Percentiles rank a stretch among this genome's conserved stretches.
phyloP scores from a whole-genome alignment of 2,113 vertebrate species.

The Solenodon paradoxus region DNA sequence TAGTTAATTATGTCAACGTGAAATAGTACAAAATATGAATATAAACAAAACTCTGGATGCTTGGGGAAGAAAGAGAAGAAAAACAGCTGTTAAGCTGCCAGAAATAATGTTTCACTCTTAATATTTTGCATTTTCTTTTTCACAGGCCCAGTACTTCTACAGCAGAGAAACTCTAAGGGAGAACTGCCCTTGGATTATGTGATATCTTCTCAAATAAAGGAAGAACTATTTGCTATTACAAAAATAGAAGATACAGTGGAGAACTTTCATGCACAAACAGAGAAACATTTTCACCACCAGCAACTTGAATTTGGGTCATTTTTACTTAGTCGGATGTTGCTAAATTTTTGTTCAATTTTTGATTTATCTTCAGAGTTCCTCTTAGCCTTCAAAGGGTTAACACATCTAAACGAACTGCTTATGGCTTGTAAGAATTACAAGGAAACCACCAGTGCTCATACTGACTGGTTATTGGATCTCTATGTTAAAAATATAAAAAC shows the following conservation, averaged over 20 bases:
- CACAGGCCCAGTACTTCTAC: constrained; percentile 89
- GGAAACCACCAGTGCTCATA: constrained; percentile 78
- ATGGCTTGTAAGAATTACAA: constrained; percentile 56
- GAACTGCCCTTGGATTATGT: constrained; percentile 87
- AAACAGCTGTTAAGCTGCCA: constrained; percentile 71
- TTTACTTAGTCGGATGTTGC: constrained; percentile 83
- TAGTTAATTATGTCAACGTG: constrained; percentile 76
- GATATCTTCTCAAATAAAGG: constrained; percentile 76
- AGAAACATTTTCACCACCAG: constrained; percentile 74
- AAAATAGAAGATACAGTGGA: constrained; percentile 77
- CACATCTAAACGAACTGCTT: constrained; percentile 51
- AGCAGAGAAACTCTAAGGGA: constrained; percentile 82
- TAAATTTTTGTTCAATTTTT: constrained; percentile 84
- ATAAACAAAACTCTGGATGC: constrained; percentile 55
- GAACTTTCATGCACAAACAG: constrained; percentile 69
- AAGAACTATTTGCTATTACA: constrained; percentile 86
- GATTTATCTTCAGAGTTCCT: constrained; percentile 81
- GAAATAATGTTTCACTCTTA: constrained; percentile 55
- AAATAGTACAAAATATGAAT: constrained; percentile 71
- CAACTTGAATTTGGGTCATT: constrained; percentile 80
- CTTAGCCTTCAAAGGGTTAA: constrained; percentile 69
- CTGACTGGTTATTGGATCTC: constrained; percentile 82
- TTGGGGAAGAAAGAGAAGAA: constrained; percentile 33
- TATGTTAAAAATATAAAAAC: constrained; percentile 87
- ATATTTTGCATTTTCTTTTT: constrained; percentile 69